Evolutionary conservation across 2,888 invertebrate species (phyloP).

Genomic region (Drosophila limbata): DNA sequence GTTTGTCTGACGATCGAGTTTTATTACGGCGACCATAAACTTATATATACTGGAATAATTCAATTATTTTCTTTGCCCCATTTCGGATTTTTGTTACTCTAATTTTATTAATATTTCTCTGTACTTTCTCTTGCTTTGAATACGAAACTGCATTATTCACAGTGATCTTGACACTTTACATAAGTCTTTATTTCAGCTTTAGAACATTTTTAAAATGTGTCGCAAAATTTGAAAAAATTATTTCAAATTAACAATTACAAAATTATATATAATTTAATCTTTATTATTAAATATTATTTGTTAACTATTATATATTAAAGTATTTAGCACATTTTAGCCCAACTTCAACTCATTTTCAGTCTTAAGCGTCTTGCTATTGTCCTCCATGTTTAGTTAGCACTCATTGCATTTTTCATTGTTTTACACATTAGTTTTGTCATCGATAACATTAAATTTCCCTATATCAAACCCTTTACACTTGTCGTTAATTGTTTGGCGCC

Average conservation of each 20-base stretch:
- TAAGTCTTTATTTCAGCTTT: too few species aligned
- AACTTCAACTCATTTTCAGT: not conserved
- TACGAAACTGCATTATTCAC: too few species aligned
- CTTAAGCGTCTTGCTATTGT: not conserved
- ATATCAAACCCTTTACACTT: conserved; percentile 17
- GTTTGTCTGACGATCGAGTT: not conserved
- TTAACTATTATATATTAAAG: too few species aligned
- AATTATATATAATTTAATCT: not conserved
- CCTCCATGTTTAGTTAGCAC: not conserved
- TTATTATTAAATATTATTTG: too few species aligned
- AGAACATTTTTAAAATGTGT: too few species aligned
- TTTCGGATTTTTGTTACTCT: not conserved
- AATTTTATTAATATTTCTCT: too few species aligned
- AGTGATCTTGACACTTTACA: too few species aligned
- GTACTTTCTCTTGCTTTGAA: too few species aligned
- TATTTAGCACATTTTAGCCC: not conserved
- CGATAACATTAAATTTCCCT: conserved; percentile 3
- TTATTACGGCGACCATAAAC: not conserved
- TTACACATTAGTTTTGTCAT: conserved; percentile 10
- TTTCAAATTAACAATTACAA: too few species aligned
- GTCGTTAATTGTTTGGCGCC: conserved; percentile 39
- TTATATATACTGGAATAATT: not conserved
- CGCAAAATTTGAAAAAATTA: too few species aligned
- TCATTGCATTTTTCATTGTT: not conserved
- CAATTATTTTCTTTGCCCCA: conserved; percentile 1